A percentile compares a stretch with the other conserved stretches of the same genome.
Conservation (phyloP, 1,140 invertebrate genomes). For the Gonatopus flavifemur region DNA sequence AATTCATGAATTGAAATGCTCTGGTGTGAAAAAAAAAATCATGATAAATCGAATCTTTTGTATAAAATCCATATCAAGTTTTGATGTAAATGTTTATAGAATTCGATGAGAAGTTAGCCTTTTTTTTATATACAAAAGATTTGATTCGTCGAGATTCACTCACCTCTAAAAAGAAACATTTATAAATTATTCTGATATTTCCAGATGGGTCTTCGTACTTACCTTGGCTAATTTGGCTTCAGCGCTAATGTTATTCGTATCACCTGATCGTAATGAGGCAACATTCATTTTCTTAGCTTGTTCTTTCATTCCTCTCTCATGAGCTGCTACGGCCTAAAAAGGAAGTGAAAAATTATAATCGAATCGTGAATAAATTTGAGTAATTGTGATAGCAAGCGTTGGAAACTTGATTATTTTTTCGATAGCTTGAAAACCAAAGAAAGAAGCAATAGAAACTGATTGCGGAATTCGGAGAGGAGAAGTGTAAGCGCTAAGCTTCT, state of each 20-base stretch:
- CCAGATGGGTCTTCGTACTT: too few relatives aligned
- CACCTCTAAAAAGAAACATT: too few relatives aligned
- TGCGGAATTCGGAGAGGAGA: too few relatives aligned
- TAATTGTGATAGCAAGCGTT: too few relatives aligned
- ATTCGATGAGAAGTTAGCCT: background rate
- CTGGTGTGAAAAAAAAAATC: too few relatives aligned
- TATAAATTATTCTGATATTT: too few relatives aligned
- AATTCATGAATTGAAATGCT: background rate
- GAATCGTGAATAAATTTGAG: too few relatives aligned
- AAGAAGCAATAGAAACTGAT: too few relatives aligned
- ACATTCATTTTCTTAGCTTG: constrained; percentile 87
- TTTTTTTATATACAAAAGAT: background rate
- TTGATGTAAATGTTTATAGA: background rate
- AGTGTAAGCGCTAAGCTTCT: too few relatives aligned
- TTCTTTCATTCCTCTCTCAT: constrained; percentile 79
- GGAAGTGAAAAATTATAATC: background rate
- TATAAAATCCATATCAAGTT: background rate
- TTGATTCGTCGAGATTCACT: background rate
- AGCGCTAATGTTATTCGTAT: constrained; percentile 68
- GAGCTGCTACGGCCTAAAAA: constrained; percentile 69
- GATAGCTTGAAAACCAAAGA: too few relatives aligned
- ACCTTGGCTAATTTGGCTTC: constrained; percentile 77
- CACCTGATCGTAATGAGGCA: constrained; percentile 70
- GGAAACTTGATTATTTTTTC: too few relatives aligned
- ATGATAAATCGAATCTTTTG: background rate